Conservation (phyloP, 2,888 invertebrate species). For the Cryptocephalus moraei region DNA sequence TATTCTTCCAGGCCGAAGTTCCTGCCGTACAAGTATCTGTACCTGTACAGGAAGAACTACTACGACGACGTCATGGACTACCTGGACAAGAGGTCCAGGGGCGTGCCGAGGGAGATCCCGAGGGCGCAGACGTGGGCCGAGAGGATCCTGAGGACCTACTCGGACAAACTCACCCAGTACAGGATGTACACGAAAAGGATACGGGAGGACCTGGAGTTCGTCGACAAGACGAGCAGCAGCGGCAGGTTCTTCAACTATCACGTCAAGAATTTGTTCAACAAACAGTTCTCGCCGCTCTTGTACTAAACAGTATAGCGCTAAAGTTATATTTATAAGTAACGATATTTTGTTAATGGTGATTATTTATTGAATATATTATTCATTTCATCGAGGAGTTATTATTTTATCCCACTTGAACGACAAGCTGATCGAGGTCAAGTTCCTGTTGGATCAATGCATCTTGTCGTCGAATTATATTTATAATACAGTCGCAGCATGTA, state of each 20-base stretch:
- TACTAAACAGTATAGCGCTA: slow-evolving; percentile 11
- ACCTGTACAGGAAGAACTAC: slow-evolving; percentile 77
- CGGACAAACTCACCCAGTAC: slow-evolving; percentile 32
- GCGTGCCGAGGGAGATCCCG: slow-evolving; percentile 56
- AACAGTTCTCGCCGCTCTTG: slow-evolving; percentile 51
- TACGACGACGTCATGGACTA: slow-evolving; percentile 79
- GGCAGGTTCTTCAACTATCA: slow-evolving; percentile 65
- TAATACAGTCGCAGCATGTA: no score
- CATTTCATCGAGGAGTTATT: no score
- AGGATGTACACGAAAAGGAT: slow-evolving; percentile 22
- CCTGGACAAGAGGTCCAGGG: slow-evolving; percentile 64
- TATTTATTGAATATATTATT: slow-evolving; percentile 3
- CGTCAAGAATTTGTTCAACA: slow-evolving; percentile 63
- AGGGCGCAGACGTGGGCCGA: slow-evolving; percentile 81
- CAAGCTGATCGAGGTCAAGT: no score
- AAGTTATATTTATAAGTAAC: not conserved
- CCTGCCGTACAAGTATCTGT: slow-evolving; percentile 72
- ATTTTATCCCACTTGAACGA: no score
- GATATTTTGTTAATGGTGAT: not conserved
- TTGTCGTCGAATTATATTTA: no score
- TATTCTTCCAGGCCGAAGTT: slow-evolving; percentile 56
- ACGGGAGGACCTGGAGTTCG: slow-evolving; percentile 36
- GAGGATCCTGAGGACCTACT: slow-evolving; percentile 63
- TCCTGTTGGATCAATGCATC: no score
- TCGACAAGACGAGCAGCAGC: slow-evolving; percentile 53